A percentile compares a stretch with the other conserved stretches of the same genome.
These are phyloP conservation scores for Octonoba sinensis DNA, from an alignment of 2,888 invertebrate species.

Conservation along the genomic window DNA sequence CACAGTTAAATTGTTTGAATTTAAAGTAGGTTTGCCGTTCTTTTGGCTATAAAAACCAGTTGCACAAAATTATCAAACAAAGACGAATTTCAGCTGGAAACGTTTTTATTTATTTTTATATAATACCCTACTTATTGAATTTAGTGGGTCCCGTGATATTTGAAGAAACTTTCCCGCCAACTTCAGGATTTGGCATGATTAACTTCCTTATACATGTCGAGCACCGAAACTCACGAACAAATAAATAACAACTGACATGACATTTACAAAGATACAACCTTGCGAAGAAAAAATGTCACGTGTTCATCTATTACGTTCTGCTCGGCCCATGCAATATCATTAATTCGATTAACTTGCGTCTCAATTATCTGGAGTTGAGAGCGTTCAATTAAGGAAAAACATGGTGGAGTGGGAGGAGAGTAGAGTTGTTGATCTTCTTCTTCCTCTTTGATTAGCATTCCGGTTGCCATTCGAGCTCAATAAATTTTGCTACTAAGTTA, in stretches of 20 bases:
- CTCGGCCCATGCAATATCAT: slow-evolving; percentile 38
- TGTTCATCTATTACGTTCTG: slow-evolving; percentile 4
- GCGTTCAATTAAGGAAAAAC: slow-evolving; percentile 47
- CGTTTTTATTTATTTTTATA: no score
- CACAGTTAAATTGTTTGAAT: no score
- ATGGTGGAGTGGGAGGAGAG: slow-evolving; percentile 28
- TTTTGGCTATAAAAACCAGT: no score
- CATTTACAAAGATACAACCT: not conserved
- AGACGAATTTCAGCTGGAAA: no score
- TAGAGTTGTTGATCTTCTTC: slow-evolving; percentile 16
- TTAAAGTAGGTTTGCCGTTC: no score
- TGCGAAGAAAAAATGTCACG: slow-evolving; percentile 6
- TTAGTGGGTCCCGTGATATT: no score
- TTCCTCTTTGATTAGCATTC: slow-evolving; percentile 54
- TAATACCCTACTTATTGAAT: no score
- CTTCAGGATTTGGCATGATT: slow-evolving; percentile 25
- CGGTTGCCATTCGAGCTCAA: slow-evolving; percentile 43
- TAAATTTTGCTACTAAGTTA: slow-evolving; percentile 50
- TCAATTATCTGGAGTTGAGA: slow-evolving; percentile 46
- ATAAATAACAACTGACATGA: slow-evolving; percentile 34
- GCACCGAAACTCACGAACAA: slow-evolving; percentile 10
- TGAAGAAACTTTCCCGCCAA: no score
- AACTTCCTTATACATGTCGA: slow-evolving; percentile 2
- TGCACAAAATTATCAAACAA: no score
- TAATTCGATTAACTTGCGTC: slow-evolving; percentile 50